Conservation (phyloP, 1,140 invertebrate genomes). For the Grapholita molesta region DNA sequence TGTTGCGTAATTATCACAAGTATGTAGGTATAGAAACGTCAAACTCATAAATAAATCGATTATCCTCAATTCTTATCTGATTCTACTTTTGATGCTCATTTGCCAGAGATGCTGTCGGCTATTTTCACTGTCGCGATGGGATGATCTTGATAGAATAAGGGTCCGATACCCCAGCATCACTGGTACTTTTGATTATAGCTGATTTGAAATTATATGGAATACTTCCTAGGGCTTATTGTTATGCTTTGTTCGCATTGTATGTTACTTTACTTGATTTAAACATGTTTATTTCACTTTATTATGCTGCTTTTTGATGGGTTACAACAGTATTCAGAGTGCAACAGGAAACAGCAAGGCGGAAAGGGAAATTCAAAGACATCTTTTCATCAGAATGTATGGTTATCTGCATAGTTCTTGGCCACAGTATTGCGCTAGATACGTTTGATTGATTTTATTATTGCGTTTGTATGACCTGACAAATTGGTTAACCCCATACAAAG, state of each 20-base stretch:
- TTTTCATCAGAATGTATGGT: slow-evolving; percentile 85
- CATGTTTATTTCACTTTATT: slow-evolving; percentile 76
- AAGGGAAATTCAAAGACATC: slow-evolving; percentile 87
- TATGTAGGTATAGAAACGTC: slow-evolving; percentile 72
- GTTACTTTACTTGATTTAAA: slow-evolving; percentile 63
- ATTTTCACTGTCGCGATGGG: slow-evolving; percentile 35
- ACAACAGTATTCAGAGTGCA: slow-evolving; percentile 85
- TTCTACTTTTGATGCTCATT: slow-evolving; percentile 55
- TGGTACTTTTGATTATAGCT: slow-evolving; percentile 29
- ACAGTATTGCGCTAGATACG: slow-evolving; percentile 65
- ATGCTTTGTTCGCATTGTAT: slow-evolving; percentile 69
- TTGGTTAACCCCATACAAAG: slow-evolving; percentile 22
- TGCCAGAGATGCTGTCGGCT: slow-evolving; percentile 45
- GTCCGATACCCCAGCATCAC: slow-evolving; percentile 28
- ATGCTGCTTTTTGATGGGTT: slow-evolving; percentile 80
- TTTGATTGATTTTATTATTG: slow-evolving; percentile 46
- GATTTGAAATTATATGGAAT: slow-evolving; percentile 56
- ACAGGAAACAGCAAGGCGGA: slow-evolving; percentile 84
- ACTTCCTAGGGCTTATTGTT: slow-evolving; percentile 67
- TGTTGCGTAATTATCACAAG: slow-evolving; percentile 72
- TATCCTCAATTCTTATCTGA: slow-evolving; percentile 73
- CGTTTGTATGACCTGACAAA: slow-evolving; percentile 38
- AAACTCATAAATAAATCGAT: slow-evolving; percentile 77
- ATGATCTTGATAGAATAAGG: slow-evolving; percentile 29
- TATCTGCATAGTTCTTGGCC: slow-evolving; percentile 76